phyloP scores from a whole-genome alignment of 2,888 invertebrate species.

The Agrenia bidenticulata region DNA sequence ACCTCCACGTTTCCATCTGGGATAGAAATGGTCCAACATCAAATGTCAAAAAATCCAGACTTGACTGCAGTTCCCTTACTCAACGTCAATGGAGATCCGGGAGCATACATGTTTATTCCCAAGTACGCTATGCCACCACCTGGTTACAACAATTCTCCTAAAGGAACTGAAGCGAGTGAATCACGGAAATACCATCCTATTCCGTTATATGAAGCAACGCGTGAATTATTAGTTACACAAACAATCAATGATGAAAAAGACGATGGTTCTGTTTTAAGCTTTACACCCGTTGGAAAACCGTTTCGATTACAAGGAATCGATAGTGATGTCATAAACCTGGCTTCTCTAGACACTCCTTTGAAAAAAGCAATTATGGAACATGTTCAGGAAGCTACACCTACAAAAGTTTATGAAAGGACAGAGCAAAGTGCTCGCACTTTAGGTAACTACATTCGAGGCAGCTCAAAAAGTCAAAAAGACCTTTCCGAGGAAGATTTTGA shows the following conservation, averaged over 20 bases:
- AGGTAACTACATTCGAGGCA: conserved; percentile 14
- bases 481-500: neutral
- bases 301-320: conserved; percentile 3
- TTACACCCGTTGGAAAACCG: conserved; percentile 22
- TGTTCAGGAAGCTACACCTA: neutral
- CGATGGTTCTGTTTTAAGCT: too few species aligned
- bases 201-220: neutral
- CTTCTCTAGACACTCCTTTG: conserved; percentile 22
- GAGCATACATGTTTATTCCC: conserved; percentile 33
- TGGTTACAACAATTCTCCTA: neutral
- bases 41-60: conserved; percentile 20
- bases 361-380: conserved; percentile 17
- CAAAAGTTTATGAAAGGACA: neutral
- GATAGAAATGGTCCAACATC: neutral
- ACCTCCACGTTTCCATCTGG: conserved; percentile 8
- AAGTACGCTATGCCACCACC: conserved; percentile 22
- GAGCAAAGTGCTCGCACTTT: neutral
- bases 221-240: too few species aligned
- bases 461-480: conserved; percentile 22
- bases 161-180: neutral
- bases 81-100: conserved; percentile 26
- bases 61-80: conserved; percentile 25
- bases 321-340: conserved; percentile 19
- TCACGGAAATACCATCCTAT: conserved; percentile 4
- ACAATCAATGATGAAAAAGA: too few species aligned